A percentile compares a stretch with the other conserved stretches of the same genome.
Evolutionary conservation across 2,888 invertebrate genomes (phyloP).

Genomic region (Callimorpha dominula): DNA sequence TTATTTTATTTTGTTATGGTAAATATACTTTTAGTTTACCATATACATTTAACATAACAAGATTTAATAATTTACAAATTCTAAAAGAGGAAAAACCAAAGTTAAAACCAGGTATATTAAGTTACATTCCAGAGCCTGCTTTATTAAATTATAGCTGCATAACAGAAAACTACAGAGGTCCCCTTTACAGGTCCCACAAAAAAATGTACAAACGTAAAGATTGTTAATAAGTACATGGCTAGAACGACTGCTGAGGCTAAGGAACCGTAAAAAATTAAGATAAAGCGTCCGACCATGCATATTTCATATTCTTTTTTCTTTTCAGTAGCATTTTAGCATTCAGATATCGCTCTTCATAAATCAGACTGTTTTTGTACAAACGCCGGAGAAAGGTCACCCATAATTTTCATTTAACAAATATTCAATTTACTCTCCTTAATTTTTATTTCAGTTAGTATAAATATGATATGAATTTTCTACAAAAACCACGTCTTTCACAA

Average conservation of each 20-base stretch:
- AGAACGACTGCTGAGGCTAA: not conserved
- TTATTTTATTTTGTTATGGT: too few species aligned
- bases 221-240: not conserved
- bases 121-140: too few species aligned
- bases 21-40: too few species aligned
- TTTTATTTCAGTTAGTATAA: not conserved
- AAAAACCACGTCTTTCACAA: not conserved
- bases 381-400: slow-evolving; percentile 1
- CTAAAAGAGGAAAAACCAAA: too few species aligned
- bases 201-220: too few species aligned
- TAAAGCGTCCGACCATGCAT: not conserved
- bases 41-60: too few species aligned
- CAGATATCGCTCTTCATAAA: slow-evolving; percentile 8
- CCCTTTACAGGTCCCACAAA: too few species aligned
- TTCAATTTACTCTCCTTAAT: not conserved
- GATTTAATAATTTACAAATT: too few species aligned
- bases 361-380: slow-evolving; percentile 1
- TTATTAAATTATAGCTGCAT: too few species aligned
- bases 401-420: not conserved
- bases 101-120: too few species aligned
- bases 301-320: slow-evolving; percentile 2
- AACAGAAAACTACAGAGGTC: too few species aligned
- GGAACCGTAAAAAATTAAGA: not conserved
- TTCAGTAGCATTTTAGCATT: slow-evolving; percentile 7
- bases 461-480: not conserved